Percentiles rank a stretch among this genome's conserved stretches.
Conservation (phyloP, 2,113 vertebrate species). For the Cettia cetti region DNA sequence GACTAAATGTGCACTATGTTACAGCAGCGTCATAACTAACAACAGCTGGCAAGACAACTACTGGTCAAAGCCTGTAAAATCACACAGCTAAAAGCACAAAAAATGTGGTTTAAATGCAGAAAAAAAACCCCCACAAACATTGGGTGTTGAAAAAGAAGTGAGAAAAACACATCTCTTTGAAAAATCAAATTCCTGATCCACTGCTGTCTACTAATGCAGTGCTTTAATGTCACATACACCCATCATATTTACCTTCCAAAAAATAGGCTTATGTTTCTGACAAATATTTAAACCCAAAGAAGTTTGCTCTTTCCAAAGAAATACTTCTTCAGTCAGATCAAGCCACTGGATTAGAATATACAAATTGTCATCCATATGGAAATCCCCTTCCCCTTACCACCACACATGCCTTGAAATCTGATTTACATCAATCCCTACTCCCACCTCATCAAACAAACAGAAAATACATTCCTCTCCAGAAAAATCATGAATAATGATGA, state of each 20-base stretch:
- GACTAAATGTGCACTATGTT: not conserved
- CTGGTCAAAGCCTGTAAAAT: not conserved
- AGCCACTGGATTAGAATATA: not conserved
- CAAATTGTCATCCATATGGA: slow-evolving; percentile 30
- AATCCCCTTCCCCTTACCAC: not conserved
- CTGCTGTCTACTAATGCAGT: not conserved
- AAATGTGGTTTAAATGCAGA: not conserved
- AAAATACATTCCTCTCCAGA: not conserved
- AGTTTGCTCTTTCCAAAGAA: not conserved
- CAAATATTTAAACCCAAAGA: not conserved
- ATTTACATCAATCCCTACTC: slow-evolving; percentile 17
- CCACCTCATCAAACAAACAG: slow-evolving; percentile 14
- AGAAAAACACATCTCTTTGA: not conserved
- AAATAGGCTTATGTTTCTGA: not conserved
- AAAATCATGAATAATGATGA: not conserved
- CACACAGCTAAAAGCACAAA: not conserved
- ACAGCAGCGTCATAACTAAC: not conserved
- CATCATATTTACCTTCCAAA: not conserved
- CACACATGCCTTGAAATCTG: slow-evolving; percentile 29
- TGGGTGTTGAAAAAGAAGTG: not conserved
- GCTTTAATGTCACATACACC: not conserved
- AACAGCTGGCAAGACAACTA: not conserved
- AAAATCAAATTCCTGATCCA: not conserved
- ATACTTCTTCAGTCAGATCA: not conserved
- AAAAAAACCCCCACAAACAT: not conserved